Evolutionary conservation across 2,797 vertebrate species (phyloP), one percentile per base, ranked within the genome.

Genomic region (Echeneis naucrates): DNA sequence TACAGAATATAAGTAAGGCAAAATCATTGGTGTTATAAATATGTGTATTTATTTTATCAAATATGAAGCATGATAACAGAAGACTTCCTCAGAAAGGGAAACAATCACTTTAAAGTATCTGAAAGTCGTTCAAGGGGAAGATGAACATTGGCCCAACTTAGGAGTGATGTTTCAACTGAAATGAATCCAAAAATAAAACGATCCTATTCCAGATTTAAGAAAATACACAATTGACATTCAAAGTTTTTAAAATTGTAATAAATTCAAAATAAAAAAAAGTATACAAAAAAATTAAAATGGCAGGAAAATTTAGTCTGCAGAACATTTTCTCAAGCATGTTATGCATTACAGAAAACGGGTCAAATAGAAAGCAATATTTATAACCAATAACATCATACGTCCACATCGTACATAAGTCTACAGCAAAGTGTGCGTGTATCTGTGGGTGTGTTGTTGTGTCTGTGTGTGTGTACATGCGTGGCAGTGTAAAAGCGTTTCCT

Each of bases 141-240:
- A 82, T 42, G 37, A 11, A 38, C 37, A 16, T 38, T 40, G 38
- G 38, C 13, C 38, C 38, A 40, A 30, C 30, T 30, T 30, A 40
- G 51, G 53, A 64, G 23, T 6, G 63, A 80, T 21, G 9, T 76
- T 53, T 27, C 37, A 80, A 79, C 53, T 40, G 17, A 85, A 86
- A 84, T 68, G 83, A 89, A 86, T 71, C 4, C n/a, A 40, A 52
- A 64, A 27, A 27, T 30, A 37, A 42, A 2, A 80, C 69, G 14
- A 79, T 58, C 45, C 45, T 81, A 77, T 81, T 84, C 69, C 78
- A 87, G 56, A 78, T 38, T 77, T 70, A 56, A 73, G 50, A 87
- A 81, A 89, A 88, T 48, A 86, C 83, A 90, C 83, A 88, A 63
- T 5, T 64, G 63, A 89, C 87, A 89, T 89, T 89, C 80, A 90